Conservation (phyloP, 2,797 vertebrate species). For the Neomorphus geoffroyi region DNA sequence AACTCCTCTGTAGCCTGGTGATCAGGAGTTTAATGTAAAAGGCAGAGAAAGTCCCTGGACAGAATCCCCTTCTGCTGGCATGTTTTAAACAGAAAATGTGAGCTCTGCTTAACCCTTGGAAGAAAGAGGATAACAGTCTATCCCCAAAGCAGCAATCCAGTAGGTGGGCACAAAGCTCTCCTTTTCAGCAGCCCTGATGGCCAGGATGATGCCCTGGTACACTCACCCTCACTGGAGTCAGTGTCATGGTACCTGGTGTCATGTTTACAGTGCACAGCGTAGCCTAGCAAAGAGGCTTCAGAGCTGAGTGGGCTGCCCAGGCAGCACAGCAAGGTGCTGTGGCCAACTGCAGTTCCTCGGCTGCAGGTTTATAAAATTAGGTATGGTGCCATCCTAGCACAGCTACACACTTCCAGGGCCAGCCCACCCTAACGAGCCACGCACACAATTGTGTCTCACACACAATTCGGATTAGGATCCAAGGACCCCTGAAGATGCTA, state of each 20-base stretch:
- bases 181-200: not conserved
- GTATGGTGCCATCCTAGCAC: not conserved
- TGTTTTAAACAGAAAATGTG: not conserved
- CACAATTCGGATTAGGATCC: not conserved
- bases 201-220: accelerated
- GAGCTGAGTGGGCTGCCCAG: not conserved
- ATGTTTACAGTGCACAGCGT: accelerated
- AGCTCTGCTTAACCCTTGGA: not conserved
- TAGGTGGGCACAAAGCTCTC: not conserved
- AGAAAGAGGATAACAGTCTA: not conserved
- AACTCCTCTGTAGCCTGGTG: not conserved
- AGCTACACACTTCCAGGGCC: accelerated
- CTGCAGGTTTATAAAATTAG: not conserved
- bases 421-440: accelerated
- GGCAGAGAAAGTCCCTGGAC: conserved; percentile 20
- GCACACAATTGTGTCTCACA: accelerated
- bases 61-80: not conserved
- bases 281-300: no score
- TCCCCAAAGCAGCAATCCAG: not conserved
- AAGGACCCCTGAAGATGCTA: not conserved
- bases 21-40: not conserved
- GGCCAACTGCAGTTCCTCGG: not conserved
- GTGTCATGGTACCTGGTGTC: not conserved
- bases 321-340: accelerated
- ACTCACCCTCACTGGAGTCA: accelerated